Conservation (phyloP, 2,888 invertebrate genomes). For the Drosophila neotestacea region DNA sequence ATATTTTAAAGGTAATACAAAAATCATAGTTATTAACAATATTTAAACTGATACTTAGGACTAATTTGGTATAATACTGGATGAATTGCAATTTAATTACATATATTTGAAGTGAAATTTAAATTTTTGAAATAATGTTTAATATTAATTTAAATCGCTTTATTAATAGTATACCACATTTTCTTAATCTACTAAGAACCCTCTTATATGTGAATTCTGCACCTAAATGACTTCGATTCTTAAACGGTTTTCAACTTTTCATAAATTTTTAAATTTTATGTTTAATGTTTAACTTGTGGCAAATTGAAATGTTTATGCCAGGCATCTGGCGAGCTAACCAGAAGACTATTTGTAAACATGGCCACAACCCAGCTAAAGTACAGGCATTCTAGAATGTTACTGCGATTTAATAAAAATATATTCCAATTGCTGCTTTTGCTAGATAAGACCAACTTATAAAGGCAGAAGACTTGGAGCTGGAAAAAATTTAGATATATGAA, state of each 20-base stretch:
- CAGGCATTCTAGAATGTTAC: conserved; percentile 32
- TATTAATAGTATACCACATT: too few species aligned
- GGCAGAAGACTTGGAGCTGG: conserved; percentile 47
- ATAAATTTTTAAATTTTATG: not conserved
- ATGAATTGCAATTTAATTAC: too few species aligned
- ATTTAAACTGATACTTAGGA: too few species aligned
- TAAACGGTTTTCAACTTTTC: not conserved
- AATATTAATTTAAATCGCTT: too few species aligned
- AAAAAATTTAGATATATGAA: not conserved
- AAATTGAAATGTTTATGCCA: conserved; percentile 11
- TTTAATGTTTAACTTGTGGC: not conserved
- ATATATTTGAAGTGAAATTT: too few species aligned
- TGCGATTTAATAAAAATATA: conserved; percentile 35
- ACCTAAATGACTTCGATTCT: too few species aligned
- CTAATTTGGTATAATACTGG: too few species aligned
- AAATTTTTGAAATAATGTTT: too few species aligned
- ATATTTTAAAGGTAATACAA: too few species aligned
- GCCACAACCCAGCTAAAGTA: conserved; percentile 37
- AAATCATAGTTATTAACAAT: too few species aligned
- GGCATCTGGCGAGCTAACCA: conserved; percentile 24
- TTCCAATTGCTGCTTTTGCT: conserved; percentile 10
- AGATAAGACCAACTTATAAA: conserved; percentile 15
- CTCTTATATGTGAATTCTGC: too few species aligned
- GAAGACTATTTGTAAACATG: conserved; percentile 57
- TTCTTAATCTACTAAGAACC: too few species aligned